Conservation (phyloP, 2,888 invertebrate species). For the Eristalis intricaria region DNA sequence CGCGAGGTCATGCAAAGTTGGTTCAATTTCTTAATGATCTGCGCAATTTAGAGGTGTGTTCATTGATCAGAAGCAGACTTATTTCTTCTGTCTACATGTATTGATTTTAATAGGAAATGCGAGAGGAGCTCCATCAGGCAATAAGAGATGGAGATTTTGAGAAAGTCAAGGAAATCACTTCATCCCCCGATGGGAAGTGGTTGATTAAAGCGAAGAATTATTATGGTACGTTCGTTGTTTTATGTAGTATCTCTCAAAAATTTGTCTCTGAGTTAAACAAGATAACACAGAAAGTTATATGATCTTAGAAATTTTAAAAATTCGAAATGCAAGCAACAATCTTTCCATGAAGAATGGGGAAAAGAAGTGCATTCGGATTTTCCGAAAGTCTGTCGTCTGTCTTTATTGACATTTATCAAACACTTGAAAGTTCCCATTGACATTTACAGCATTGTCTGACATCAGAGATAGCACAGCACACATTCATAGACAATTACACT, state of each 20-base stretch:
- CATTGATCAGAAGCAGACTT: neutral
- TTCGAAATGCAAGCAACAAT: no score
- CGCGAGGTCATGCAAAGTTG: slow-evolving; percentile 86
- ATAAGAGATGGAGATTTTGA: slow-evolving; percentile 86
- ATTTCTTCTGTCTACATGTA: neutral
- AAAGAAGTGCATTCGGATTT: neutral
- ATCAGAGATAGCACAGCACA: neutral
- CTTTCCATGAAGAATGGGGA: neutral
- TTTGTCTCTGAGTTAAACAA: no score
- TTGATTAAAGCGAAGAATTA: slow-evolving; percentile 80
- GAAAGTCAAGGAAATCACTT: slow-evolving; percentile 83
- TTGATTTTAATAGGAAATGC: slow-evolving; percentile 84
- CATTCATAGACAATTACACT: neutral
- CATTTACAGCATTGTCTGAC: neutral
- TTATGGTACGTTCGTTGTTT: slow-evolving; percentile 76
- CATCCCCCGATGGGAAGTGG: slow-evolving; percentile 78
- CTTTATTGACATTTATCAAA: neutral
- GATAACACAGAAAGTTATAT: no score
- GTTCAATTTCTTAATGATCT: slow-evolving; percentile 87
- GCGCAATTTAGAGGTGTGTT: slow-evolving; percentile 87
- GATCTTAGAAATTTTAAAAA: neutral
- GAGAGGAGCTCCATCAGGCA: slow-evolving; percentile 89
- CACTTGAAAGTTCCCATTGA: neutral
- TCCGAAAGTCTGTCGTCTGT: neutral
- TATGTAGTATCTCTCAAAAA: no score